A percentile compares a stretch with the other conserved stretches of the same genome.
phyloP scores from a whole-genome alignment of 2,888 invertebrate species.

The Drosophila kuntzei region DNA sequence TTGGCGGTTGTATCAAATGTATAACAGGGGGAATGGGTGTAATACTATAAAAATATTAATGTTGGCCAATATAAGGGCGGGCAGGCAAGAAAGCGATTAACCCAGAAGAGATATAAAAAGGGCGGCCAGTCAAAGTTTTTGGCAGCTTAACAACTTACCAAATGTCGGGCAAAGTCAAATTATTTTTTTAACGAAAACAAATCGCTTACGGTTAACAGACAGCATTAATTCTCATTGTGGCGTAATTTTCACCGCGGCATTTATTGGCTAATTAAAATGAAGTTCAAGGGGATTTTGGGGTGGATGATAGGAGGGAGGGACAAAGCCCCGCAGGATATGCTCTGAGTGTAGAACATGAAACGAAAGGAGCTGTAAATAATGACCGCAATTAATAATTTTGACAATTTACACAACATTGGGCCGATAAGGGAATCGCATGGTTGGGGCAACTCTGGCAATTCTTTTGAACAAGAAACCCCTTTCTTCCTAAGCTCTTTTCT shows the following conservation, averaged over 20 bases:
- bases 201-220: slow-evolving; percentile 75
- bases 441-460: slow-evolving; percentile 19
- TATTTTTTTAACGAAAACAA: slow-evolving; percentile 77
- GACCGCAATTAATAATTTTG: slow-evolving; percentile 82
- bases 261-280: slow-evolving; percentile 79
- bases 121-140: slow-evolving; percentile 43
- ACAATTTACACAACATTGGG: slow-evolving; percentile 81
- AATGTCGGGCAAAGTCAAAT: slow-evolving; percentile 20
- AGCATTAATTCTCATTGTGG: slow-evolving; percentile 76
- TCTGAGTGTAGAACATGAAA: slow-evolving; percentile 29
- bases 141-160: slow-evolving; percentile 62
- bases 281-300: slow-evolving; percentile 4
- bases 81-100: slow-evolving; percentile 78
- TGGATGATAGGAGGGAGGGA: neutral
- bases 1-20: slow-evolving; percentile 4
- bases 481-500: neutral
- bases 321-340: slow-evolving; percentile 32
- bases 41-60: slow-evolving; percentile 77
- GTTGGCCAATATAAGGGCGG: slow-evolving; percentile 62
- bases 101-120: slow-evolving; percentile 54
- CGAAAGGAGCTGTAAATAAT: slow-evolving; percentile 47
- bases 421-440: slow-evolving; percentile 45
- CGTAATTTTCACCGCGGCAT: slow-evolving; percentile 67
- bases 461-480: slow-evolving; percentile 21
- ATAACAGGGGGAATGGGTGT: neutral